These are phyloP conservation scores for Heliconius hewitsoni DNA, from an alignment of 1,140 invertebrate species.

Conservation along the genomic window DNA sequence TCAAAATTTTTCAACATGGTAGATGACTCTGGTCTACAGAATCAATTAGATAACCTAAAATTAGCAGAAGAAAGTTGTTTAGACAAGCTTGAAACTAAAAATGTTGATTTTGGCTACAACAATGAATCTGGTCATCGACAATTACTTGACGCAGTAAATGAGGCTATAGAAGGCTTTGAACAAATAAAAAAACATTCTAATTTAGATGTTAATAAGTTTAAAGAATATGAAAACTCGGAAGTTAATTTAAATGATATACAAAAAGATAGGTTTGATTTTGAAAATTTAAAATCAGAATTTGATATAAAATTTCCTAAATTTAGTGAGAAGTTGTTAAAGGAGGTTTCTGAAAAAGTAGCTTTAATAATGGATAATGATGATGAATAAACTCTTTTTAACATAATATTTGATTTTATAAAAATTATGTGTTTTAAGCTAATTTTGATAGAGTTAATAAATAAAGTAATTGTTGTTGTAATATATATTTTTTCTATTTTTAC, in stretches of 20 bases:
- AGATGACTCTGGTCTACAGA: conserved; percentile 49
- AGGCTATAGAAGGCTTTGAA: conserved; percentile 64
- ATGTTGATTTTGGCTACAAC: conserved; percentile 70
- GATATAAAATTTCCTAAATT: conserved; percentile 62
- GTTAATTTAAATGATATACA: conserved; percentile 50
- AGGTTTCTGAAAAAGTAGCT: conserved; percentile 60
- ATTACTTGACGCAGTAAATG: conserved; percentile 63
- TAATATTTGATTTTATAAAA: neutral
- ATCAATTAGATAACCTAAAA: conserved; percentile 46
- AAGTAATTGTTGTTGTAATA: neutral
- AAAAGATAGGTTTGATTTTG: conserved; percentile 60
- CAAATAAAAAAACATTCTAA: conserved; percentile 68
- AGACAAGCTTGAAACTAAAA: conserved; percentile 64
- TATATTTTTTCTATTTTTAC: conserved; percentile 19
- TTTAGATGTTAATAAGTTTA: conserved; percentile 57
- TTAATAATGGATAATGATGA: conserved; percentile 52
- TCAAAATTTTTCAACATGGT: conserved; percentile 55
- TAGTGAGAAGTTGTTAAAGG: conserved; percentile 62
- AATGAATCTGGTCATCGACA: conserved; percentile 61
- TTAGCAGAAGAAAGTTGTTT: conserved; percentile 53
- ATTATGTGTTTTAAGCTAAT: too few relatives aligned
- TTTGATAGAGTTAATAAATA: too few relatives aligned
- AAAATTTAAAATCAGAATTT: conserved; percentile 59
- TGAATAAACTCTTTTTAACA: neutral
- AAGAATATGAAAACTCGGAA: conserved; percentile 57